A percentile compares a stretch with the other conserved stretches of the same genome.
These are phyloP conservation scores for Hylaeus volcanicus DNA, from an alignment of 1,140 invertebrate genomes.

Conservation along the genomic window DNA sequence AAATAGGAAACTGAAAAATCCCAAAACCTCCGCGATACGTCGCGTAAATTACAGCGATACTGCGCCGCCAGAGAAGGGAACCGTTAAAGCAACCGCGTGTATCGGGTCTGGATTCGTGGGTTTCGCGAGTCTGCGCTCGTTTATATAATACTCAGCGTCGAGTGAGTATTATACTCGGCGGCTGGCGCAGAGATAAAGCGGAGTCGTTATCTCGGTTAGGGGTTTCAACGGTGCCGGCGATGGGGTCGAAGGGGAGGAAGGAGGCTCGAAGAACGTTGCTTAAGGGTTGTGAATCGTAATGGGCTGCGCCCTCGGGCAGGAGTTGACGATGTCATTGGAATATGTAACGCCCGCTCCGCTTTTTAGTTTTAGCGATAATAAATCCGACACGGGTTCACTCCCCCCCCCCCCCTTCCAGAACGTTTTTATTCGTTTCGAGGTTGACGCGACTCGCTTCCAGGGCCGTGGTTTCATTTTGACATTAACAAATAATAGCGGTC, in stretches of 20 bases:
- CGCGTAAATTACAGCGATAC: slow-evolving; percentile 18
- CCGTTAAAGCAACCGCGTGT: background rate
- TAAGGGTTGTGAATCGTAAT: slow-evolving; percentile 47
- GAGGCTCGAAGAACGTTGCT: slow-evolving; percentile 43
- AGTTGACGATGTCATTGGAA: slow-evolving; percentile 52
- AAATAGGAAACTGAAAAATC: background rate
- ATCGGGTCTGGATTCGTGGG: slow-evolving; percentile 26
- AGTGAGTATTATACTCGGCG: slow-evolving; percentile 54
- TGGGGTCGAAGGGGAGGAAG: slow-evolving; percentile 3
- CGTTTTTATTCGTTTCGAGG: background rate
- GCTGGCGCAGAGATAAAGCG: slow-evolving; percentile 57
- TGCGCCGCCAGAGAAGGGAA: background rate
- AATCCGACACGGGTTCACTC: slow-evolving; percentile 29
- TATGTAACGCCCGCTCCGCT: slow-evolving; percentile 42
- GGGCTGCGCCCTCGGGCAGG: slow-evolving; percentile 47
- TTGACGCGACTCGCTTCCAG: too few species aligned
- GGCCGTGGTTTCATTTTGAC: too few species aligned
- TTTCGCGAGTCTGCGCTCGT: slow-evolving; percentile 44
- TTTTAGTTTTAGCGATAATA: slow-evolving; percentile 50
- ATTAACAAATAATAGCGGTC: too few species aligned
- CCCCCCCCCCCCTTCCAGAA: too few species aligned
- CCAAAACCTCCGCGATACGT: background rate
- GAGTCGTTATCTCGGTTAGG: slow-evolving; percentile 61
- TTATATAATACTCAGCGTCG: slow-evolving; percentile 50
- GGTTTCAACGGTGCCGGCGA: slow-evolving; percentile 35